Conservation (phyloP, 2,797 vertebrate genomes). For the Sebastes flavidus region DNA sequence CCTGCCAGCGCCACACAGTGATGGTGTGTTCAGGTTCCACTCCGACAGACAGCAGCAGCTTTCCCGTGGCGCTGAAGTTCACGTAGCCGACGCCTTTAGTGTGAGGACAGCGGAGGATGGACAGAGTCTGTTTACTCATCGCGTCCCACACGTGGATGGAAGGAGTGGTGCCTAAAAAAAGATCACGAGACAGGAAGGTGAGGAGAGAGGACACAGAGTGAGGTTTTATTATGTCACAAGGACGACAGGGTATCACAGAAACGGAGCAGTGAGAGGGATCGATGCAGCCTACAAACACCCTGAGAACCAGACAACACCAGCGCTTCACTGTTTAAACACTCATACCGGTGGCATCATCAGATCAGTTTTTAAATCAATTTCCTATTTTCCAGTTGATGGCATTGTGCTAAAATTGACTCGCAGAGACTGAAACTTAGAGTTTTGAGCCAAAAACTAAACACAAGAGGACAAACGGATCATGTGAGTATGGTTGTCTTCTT, state of each 20-base stretch:
- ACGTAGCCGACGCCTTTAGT: slow-evolving; percentile 91
- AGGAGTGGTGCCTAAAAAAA: slow-evolving; percentile 86
- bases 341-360: neutral
- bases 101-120: slow-evolving; percentile 93
- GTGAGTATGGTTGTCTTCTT: neutral
- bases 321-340: neutral
- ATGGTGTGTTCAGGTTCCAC: slow-evolving; percentile 94
- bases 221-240: fast-evolving
- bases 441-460: neutral
- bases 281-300: slow-evolving; percentile 45
- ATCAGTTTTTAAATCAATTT: neutral
- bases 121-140: slow-evolving; percentile 93
- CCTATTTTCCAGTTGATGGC: neutral
- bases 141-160: slow-evolving; percentile 96
- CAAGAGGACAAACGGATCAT: neutral
- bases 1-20: slow-evolving; percentile 96
- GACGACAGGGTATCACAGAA: neutral
- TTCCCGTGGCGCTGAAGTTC: slow-evolving; percentile 95
- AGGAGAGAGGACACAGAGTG: neutral
- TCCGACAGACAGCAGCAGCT: slow-evolving; percentile 92
- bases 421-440: neutral
- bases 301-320: slow-evolving; percentile 30
- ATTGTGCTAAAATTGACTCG: no score
- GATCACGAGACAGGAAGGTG: neutral
- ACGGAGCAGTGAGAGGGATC: slow-evolving; percentile 26